Base-by-base conservation (phyloP, 1,140 invertebrate genomes). In the Stenopsyche tienmushanensis region DNA sequence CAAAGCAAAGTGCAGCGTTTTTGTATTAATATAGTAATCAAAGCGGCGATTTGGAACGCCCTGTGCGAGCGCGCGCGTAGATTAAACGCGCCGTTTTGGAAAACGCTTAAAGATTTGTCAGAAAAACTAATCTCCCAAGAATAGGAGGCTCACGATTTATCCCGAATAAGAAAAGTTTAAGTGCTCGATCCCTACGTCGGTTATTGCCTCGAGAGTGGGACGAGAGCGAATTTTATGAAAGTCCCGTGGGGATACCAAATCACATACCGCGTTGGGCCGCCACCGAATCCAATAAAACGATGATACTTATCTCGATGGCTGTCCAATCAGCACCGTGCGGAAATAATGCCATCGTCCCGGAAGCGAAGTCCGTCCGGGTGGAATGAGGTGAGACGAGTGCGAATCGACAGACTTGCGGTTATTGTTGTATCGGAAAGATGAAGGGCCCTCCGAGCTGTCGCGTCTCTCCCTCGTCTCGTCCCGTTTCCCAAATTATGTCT, bases 251-350 rank as follows among this genome's bases (percentile, higher is more conserved):
- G 23, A 23, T 15, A 18, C 7, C 44, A 20, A 47, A 15, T 20
- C 44, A 20, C 44, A 15, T 7, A 39, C 34, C 7, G 7, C 34
- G 29, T 13, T 13, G 29, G 29, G 29, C 45, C 45, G 25, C 44
- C 55, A 24, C 59, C 65, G 62, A 66, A 67, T 67, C 65, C 65
- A 67, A 69, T 69, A 65, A 65, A 69, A 69, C 67, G 50, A 69
- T 69, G 67, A 69, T 65, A 69, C 67, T 69, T 65, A 69, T 65
- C 62, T 65, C 59, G 62, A 69, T 69, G 67, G 63, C 50, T 66
- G 60, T 66, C 64, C 67, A 69, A 69, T 69, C 67, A 69, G 52
- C 67, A 59, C 23, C 44, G 53, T 57, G 62, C 57, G 66, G 66
- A 65, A 68, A 55, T 64, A 66, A 66, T 53, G n/a, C 21, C 60